Percentiles rank a stretch among this genome's conserved stretches.
Conservation (phyloP, 1,140 invertebrate species). For the Trypoxylus dichotomus region DNA sequence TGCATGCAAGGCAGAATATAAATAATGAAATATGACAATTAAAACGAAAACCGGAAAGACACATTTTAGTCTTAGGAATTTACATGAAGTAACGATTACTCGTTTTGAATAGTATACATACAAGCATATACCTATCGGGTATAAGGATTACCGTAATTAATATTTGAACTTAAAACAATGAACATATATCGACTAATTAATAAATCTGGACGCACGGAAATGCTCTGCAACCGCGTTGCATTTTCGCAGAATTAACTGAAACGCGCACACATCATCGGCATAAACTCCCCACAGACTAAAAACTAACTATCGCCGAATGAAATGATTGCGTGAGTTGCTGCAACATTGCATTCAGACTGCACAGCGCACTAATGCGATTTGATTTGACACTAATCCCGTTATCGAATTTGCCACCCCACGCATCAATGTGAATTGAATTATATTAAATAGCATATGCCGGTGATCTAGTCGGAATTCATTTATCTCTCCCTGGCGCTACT, state of each 20-base stretch:
- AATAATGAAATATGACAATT: too few relatives aligned
- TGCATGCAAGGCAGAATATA: too few relatives aligned
- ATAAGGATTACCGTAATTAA: neutral
- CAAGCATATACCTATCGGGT: too few relatives aligned
- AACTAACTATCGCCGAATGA: conserved; percentile 26
- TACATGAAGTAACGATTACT: too few relatives aligned
- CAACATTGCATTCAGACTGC: conserved; percentile 42
- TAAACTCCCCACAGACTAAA: conserved; percentile 11
- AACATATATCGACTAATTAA: too few relatives aligned
- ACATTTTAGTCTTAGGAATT: too few relatives aligned
- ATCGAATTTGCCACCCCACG: conserved; percentile 54
- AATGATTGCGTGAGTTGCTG: conserved; percentile 30
- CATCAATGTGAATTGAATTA: conserved; percentile 49
- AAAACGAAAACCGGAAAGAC: too few relatives aligned
- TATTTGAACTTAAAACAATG: neutral
- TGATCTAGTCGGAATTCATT: conserved; percentile 39
- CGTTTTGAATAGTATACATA: too few relatives aligned
- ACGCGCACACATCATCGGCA: neutral
- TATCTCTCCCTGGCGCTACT: conserved; percentile 11
- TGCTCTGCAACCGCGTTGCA: neutral
- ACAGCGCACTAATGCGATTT: conserved; percentile 52
- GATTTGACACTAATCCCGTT: conserved; percentile 55
- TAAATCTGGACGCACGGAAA: neutral
- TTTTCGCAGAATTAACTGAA: conserved; percentile 1
- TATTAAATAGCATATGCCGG: conserved; percentile 49